Percentiles rank a stretch among this genome's conserved stretches.
These are phyloP conservation scores for Poecilus cupreus DNA, from an alignment of 2,888 invertebrate genomes.

Conservation along the genomic window DNA sequence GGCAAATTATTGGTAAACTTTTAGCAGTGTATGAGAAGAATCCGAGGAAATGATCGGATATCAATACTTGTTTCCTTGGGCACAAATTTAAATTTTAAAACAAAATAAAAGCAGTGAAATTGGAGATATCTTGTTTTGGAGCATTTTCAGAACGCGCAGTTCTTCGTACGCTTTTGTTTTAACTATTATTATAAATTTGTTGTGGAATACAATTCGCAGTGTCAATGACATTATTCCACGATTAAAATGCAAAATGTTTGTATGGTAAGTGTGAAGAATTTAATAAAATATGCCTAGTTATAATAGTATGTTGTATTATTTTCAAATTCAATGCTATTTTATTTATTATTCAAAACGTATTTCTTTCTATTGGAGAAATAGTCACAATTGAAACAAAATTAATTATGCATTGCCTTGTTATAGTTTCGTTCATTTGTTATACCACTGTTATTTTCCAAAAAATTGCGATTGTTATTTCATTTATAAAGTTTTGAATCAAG, in stretches of 20 bases:
- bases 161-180: too few species aligned
- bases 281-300: conserved; percentile 32
- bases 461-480: neutral
- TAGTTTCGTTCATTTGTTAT: neutral
- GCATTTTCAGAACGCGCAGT: neutral
- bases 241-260: conserved; percentile 32
- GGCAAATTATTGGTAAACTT: too few species aligned
- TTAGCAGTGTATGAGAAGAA: too few species aligned
- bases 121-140: conserved; percentile 16
- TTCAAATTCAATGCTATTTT: conserved; percentile 19
- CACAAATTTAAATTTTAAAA: conserved; percentile 34
- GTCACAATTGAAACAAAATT: neutral
- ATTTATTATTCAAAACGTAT: neutral
- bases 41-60: too few species aligned
- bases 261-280: conserved; percentile 7
- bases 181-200: too few species aligned
- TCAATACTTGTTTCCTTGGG: neutral
- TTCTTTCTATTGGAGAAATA: neutral
- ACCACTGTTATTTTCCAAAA: neutral
- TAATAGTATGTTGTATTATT: conserved; percentile 8
- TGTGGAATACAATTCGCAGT: too few species aligned
- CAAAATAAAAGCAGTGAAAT: neutral
- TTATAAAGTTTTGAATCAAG: too few species aligned
- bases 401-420: neutral
- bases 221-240: conserved; percentile 29